Evolutionary conservation across 1,140 invertebrate genomes (phyloP), one percentile per base, ranked within the genome.

Genomic region (Galleria mellonella): DNA sequence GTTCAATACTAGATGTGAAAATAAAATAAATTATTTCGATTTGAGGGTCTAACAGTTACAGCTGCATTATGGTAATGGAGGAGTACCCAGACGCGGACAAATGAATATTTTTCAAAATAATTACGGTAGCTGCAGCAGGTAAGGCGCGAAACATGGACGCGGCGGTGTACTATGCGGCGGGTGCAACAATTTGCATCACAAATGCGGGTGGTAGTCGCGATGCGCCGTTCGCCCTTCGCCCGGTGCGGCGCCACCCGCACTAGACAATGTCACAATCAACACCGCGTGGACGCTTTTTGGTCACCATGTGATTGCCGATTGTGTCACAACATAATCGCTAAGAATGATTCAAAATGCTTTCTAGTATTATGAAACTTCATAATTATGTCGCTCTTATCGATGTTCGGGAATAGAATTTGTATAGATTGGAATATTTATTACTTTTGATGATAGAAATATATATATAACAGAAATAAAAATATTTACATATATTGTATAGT

Each of bases 41-140:
- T 15, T 9, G 1, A 33, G 44, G 31, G 35, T n/a, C 3, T 10
- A 40, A 39, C 4, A 50, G 47, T 53, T 48, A 59, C 52, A 56
- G 40, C 54, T 49, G 49, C 56, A 61, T 71, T 62, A 71, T 74
- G 65, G 30, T 63, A 66, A 76, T 67, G 72, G 55, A 47, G 46
- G 53, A 68, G 54, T 74, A n/a, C n/a, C n/a, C n/a, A 71, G 76
- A 73, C 66, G 65, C 62, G 57, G 58, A 73, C 67, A 77, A 77
- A 78, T 75, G 82, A 82, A 78, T 83, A 85, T 85, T 82, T 83
- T 83, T 82, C 73, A 71, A 55, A 72, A 81, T 83, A 83, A 83
- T 79, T 73, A 71, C 55, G 58, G 62, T 55, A 71, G 68, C 69
- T 71, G 64, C 55, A 63, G 65, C 75, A 78, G 72, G 74, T 72